Base-by-base conservation (phyloP, 2,888 invertebrate species). In the Chrysopilus asiliformis region DNA sequence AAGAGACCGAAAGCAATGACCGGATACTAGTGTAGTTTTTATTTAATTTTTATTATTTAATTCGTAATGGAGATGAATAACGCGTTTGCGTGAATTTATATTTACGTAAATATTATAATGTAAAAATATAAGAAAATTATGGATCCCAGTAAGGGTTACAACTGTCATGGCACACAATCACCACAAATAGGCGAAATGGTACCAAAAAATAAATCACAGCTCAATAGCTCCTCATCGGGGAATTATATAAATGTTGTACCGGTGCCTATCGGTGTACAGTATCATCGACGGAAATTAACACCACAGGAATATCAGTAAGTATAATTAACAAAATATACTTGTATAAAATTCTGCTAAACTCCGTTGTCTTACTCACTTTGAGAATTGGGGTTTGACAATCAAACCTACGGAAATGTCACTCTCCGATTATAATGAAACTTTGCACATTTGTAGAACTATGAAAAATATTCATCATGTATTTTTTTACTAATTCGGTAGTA, bases 231-330 rank as follows among this genome's bases (percentile, higher is more conserved):
- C 42, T 44, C 45, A 37, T 46, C 51, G 45, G 51, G 56, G 40
- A 62, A 57, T 48, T 62, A 57, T 45, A 59, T 62, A 43, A 62
- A 62, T 47, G 53, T 62, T 39, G 57, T 60, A 53, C 55, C 61
- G 26, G 56, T 60, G 43, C 58, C 61, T 34, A 45, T 61, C 43
- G 58, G 57, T 36, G 43, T 61, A 38, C 62, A 62, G 45, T 61
- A 62, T 49, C 57, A 61, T 49, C 57, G 60, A 30, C 53, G 58
- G 44, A 62, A 63, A 49, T 49, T 57, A 43, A 50, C 58, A 42
- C 49, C 60, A 36, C 61, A 61, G 43, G 62, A 62, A 42, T 59
- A 59, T 47, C 59, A 60, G 62, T 62, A 49, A 57, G 60, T 54
- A 26, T n/a, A 26, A 26, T 5, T 10, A 26, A 26, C 13, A 12